Conservation (phyloP, 2,888 invertebrate species). For the Quadriops clusia region DNA sequence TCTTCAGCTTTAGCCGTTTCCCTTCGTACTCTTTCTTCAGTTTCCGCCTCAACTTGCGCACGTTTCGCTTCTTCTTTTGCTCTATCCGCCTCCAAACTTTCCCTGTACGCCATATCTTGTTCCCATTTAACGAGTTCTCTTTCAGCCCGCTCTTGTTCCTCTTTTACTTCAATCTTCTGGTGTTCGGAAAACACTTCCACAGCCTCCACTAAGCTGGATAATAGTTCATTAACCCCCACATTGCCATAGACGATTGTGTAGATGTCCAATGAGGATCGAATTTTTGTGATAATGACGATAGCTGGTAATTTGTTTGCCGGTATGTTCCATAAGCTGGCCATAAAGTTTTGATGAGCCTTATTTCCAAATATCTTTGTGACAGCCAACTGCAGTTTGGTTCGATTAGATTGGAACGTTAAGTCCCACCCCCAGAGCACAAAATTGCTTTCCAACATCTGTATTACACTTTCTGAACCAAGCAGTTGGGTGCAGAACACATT, state of each 20-base stretch:
- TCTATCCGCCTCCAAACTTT: slow-evolving; percentile 77
- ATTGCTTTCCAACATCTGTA: slow-evolving; percentile 78
- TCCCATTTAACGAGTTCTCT: slow-evolving; percentile 82
- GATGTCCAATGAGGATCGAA: slow-evolving; percentile 80
- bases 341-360: too few species aligned
- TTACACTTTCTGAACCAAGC: slow-evolving; percentile 81
- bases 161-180: slow-evolving; percentile 63
- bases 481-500: slow-evolving; percentile 96
- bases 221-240: slow-evolving; percentile 78
- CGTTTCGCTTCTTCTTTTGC: slow-evolving; percentile 80
- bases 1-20: slow-evolving; percentile 63
- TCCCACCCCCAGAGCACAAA: slow-evolving; percentile 98
- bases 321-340: slow-evolving; percentile 73
- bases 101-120: slow-evolving; percentile 88
- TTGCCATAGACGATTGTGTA: slow-evolving; percentile 84
- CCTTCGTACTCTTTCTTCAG: slow-evolving; percentile 57
- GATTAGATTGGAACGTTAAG: slow-evolving; percentile 78
- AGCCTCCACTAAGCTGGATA: slow-evolving; percentile 77
- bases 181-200: slow-evolving; percentile 73
- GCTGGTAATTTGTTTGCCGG: slow-evolving; percentile 81
- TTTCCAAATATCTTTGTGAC: slow-evolving; percentile 68
- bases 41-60: slow-evolving; percentile 61
- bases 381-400: slow-evolving; percentile 63
- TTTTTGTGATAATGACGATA: slow-evolving; percentile 77
- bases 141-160: slow-evolving; percentile 81